Conservation (phyloP, 2,797 vertebrate genomes). For the Botia kubotai region DNA sequence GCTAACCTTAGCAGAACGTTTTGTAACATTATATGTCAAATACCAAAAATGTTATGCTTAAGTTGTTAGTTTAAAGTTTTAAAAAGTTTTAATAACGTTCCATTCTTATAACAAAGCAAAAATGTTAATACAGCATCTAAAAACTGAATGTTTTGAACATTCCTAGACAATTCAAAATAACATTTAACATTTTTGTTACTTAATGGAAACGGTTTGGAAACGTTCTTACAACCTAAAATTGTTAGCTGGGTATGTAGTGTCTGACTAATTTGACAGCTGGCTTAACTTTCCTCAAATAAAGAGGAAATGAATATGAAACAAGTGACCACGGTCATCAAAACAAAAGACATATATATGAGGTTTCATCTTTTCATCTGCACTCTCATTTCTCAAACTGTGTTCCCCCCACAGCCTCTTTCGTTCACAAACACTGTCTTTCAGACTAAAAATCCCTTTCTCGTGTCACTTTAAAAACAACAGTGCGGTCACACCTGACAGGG, state of each 20-base stretch:
- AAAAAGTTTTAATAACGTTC: too few species aligned
- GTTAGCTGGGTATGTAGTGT: neutral
- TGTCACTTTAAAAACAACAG: constrained; percentile 37
- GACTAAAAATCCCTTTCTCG: constrained; percentile 42
- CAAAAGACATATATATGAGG: constrained; percentile 1
- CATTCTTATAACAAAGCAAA: too few species aligned
- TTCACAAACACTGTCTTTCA: constrained; percentile 42
- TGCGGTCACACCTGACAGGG: constrained; percentile 54
- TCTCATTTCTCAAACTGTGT: constrained; percentile 50
- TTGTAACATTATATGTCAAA: too few species aligned
- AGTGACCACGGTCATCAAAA: constrained; percentile 32
- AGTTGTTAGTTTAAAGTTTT: too few species aligned
- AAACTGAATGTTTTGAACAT: too few species aligned
- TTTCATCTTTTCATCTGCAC: constrained; percentile 33
- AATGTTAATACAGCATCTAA: too few species aligned
- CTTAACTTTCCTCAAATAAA: neutral
- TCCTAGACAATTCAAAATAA: too few species aligned
- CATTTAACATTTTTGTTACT: too few species aligned
- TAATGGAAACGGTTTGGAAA: too few species aligned
- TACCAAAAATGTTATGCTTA: too few species aligned
- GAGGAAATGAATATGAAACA: constrained; percentile 44
- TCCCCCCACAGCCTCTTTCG: constrained; percentile 45
- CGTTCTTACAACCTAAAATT: too few species aligned
- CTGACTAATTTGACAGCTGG: neutral
- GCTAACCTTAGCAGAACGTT: too few species aligned